Evolutionary conservation across 2,797 vertebrate species (phyloP), one percentile per base, ranked within the genome.

Genomic region (Muscicapa striata): DNA sequence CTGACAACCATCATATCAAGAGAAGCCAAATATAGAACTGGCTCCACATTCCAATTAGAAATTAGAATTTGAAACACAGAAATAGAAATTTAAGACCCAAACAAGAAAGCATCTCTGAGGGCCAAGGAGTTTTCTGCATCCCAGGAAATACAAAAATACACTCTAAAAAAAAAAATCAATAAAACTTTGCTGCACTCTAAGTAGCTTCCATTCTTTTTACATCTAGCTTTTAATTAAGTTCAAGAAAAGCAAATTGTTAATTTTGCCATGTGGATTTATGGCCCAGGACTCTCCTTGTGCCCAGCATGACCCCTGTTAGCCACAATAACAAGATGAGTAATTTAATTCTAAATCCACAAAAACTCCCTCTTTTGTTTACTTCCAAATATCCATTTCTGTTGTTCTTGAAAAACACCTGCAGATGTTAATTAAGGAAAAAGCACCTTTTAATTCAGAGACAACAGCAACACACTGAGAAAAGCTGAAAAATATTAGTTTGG

Each of bases 241-340:
- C 41, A 74, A 88, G 90, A 96, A 57, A 61, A 72, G 45, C 91
- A 76, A 82, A 54, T 19, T 84, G 87, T 95, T 96, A 77, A 96
- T 97, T 97, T 97, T 87, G 61, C 83, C 92, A 36, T 13, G 21
- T 91, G 92, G 93, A 78, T 90, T 95, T 95, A 32, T 64, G 94
- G 76, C 70, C 86, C 3, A 36, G 87, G 48, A 73, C 61, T 92
- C 83, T 91, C 90, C 93, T 90, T 75, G 34, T 15, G 90, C 87
- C 57, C 97, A 96, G 97, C 96, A 66, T 2, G 68, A 95, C 69
- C 81, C 81, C 24, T 30, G 91, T 80, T 86, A 95, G 84, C 93
- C 94, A 92, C 95, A 93, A 86, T 88, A 97, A 97, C 90, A 92
- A 93, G 93, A 96, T 96, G 95, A 97, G 96, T 96, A 95, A 98